These are phyloP conservation scores for Pristis pectinata DNA, from an alignment of 2,797 vertebrate genomes.

Conservation along the genomic window DNA sequence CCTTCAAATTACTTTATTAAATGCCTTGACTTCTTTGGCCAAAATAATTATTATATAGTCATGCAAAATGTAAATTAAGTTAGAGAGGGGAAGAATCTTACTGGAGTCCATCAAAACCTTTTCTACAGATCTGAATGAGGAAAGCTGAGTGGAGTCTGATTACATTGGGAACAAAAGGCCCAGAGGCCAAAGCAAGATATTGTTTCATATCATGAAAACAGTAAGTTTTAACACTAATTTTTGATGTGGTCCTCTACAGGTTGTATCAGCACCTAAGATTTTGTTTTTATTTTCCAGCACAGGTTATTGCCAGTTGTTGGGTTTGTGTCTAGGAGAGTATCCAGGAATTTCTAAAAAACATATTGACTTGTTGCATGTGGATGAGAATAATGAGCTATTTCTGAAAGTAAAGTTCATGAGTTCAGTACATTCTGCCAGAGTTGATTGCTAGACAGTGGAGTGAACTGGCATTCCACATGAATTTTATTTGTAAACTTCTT, in stretches of 20 bases:
- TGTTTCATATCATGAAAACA: not conserved
- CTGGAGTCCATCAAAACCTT: not conserved
- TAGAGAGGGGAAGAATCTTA: too few relatives aligned
- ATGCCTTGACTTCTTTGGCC: not conserved
- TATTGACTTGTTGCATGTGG: not conserved
- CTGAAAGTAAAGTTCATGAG: not conserved
- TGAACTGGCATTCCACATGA: not conserved
- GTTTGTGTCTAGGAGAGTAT: not conserved
- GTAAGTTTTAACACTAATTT: not conserved
- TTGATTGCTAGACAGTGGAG: not conserved
- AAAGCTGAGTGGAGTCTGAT: not conserved
- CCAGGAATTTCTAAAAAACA: not conserved
- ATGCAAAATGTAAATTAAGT: not conserved
- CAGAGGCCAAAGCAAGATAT: too few relatives aligned
- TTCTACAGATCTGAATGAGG: too few relatives aligned
- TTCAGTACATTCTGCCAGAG: not conserved
- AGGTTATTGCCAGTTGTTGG: too few relatives aligned
- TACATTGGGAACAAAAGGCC: not conserved
- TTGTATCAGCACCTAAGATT: not conserved
- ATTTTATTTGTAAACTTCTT: not conserved
- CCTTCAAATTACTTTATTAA: not conserved
- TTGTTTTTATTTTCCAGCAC: not conserved
- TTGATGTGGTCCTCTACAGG: not conserved
- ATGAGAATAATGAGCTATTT: not conserved
- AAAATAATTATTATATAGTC: not conserved